These are phyloP conservation scores for Xestia rhomboidea DNA, from an alignment of 2,888 invertebrate species.

Conservation along the genomic window DNA sequence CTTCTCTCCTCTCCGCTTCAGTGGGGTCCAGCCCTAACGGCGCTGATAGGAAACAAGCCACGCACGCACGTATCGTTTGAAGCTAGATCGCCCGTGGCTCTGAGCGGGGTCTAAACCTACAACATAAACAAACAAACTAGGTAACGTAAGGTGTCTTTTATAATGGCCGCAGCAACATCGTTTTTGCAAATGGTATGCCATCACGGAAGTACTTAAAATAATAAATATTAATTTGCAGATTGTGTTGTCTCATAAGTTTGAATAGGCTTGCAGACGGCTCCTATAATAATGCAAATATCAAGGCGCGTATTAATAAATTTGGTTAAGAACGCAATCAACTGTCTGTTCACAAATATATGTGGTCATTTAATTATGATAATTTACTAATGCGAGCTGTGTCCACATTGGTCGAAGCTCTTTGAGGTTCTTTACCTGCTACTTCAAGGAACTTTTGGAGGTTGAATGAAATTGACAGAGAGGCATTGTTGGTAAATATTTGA, in stretches of 20 bases:
- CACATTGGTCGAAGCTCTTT: background rate
- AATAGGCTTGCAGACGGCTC: background rate
- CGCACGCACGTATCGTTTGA: background rate
- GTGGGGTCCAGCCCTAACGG: no score
- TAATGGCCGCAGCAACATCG: background rate
- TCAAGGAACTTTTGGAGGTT: background rate
- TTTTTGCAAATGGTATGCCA: slow-evolving; percentile 21
- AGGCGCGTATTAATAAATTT: slow-evolving; percentile 20
- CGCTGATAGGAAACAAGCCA: background rate
- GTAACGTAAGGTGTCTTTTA: background rate
- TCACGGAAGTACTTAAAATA: slow-evolving; percentile 40
- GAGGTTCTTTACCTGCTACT: background rate
- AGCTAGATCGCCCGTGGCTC: background rate
- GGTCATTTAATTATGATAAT: slow-evolving; percentile 1
- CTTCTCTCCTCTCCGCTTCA: no score
- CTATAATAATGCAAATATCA: slow-evolving; percentile 36
- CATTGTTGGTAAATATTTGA: background rate
- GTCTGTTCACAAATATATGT: slow-evolving; percentile 1
- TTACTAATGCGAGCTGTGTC: background rate
- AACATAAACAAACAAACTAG: background rate
- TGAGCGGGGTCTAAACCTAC: background rate
- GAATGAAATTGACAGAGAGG: background rate
- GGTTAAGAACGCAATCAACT: slow-evolving; percentile 6
- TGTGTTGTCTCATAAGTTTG: slow-evolving; percentile 30
- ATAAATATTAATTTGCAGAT: slow-evolving; percentile 34